Evolutionary conservation across 2,888 invertebrate genomes (phyloP).

Genomic region (Spilarctia lutea): DNA sequence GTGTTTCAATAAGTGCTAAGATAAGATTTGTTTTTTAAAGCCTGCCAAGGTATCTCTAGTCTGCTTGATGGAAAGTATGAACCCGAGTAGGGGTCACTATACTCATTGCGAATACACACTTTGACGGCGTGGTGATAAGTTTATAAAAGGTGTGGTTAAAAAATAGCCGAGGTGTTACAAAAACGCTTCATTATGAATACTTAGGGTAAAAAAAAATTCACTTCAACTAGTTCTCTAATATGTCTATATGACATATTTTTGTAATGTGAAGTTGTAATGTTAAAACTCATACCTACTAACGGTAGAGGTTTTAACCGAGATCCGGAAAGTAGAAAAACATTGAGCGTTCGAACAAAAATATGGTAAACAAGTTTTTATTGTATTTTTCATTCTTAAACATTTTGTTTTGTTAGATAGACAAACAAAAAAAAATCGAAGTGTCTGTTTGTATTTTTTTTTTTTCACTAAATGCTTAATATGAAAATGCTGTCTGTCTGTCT

Average conservation of each 20-base stretch:
- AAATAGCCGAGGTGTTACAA: not conserved
- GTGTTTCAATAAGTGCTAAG: not conserved
- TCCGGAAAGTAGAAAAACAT: conserved; percentile 6
- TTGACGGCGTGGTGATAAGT: no score
- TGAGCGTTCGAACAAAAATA: not conserved
- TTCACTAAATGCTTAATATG: no score
- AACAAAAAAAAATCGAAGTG: no score
- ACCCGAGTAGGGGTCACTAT: no score
- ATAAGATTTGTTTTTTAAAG: not conserved
- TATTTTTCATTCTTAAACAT: not conserved
- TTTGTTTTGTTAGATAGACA: not conserved
- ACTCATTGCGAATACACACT: no score
- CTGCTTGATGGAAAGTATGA: no score
- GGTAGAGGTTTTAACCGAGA: not conserved
- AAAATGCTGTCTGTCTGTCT: no score
- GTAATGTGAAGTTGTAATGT: not conserved
- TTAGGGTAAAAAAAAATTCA: not conserved
- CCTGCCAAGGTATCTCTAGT: no score
- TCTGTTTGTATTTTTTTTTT: no score
- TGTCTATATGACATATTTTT: no score
- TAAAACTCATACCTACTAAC: conserved; percentile 1
- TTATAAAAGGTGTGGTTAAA: not conserved
- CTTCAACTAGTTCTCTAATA: not conserved
- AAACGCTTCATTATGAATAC: not conserved
- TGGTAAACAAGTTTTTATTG: conserved; percentile 2